Evolutionary conservation across 2,888 invertebrate genomes (phyloP).

Genomic region (Ornithoptera alexandrae): DNA sequence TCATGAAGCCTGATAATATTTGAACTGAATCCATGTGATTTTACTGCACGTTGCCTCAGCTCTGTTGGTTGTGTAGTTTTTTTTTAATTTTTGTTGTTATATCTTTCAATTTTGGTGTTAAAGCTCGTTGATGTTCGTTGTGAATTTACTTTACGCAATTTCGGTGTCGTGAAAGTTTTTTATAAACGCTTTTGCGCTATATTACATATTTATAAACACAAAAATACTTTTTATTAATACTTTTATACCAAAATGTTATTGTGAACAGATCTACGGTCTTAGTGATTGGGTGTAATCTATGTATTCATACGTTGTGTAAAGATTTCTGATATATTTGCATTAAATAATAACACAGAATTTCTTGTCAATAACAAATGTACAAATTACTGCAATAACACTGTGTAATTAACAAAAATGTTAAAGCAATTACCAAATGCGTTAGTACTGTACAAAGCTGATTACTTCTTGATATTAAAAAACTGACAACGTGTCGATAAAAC

Average conservation of each 20-base stretch:
- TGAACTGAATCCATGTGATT: slow-evolving; percentile 41
- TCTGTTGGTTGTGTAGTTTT: slow-evolving; percentile 21
- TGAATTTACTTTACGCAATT: slow-evolving; percentile 63
- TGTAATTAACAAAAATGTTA: too few species aligned
- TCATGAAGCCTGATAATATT: slow-evolving; percentile 11
- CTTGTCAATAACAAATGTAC: too few species aligned
- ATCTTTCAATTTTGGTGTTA: slow-evolving; percentile 40
- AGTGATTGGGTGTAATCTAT: too few species aligned
- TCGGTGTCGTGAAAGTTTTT: slow-evolving; percentile 70
- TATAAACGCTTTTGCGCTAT: slow-evolving; percentile 77
- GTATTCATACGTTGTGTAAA: too few species aligned
- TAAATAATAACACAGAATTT: too few species aligned
- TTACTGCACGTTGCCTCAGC: slow-evolving; percentile 26
- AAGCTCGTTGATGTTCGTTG: slow-evolving; percentile 57
- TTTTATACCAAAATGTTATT: slow-evolving; percentile 32
- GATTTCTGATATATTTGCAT: too few species aligned
- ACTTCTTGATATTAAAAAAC: too few species aligned
- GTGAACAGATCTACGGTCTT: slow-evolving; percentile 4
- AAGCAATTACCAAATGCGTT: too few species aligned
- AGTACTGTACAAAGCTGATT: too few species aligned
- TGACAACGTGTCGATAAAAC: background rate
- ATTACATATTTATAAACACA: slow-evolving; percentile 54
- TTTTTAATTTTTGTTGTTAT: slow-evolving; percentile 30
- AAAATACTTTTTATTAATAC: slow-evolving; percentile 39
- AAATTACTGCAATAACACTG: too few species aligned